Evolutionary conservation across 2,888 invertebrate genomes (phyloP), one percentile per base, ranked within the genome.

Genomic region (Morpho achilles): DNA sequence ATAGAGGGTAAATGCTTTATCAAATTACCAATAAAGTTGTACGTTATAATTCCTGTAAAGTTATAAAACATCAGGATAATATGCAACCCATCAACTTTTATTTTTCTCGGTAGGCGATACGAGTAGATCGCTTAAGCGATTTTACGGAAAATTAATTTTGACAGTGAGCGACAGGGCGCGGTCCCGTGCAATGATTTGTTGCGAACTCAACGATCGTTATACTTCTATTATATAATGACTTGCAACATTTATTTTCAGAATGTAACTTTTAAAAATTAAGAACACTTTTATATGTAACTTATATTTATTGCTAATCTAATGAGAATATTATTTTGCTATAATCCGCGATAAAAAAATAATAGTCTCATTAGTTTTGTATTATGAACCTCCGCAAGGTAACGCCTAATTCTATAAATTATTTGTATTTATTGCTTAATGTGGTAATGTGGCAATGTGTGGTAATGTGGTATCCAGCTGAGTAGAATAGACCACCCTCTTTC

Each of bases 91-190:
- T 61, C 66, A 47, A 50, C 53, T 53, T 60, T 86, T 85, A 82
- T 83, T 84, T 84, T 86, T 87, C 84, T 82, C 73, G 70, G 82
- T 84, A 87, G 80, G 47, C 84, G 82, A 86, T 85, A 32, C 32
- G 32, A 32, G 32, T 32, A 84, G 85, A 89, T 88, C 82, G 82
- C 76, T 84, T 79, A 77, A 79, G 79, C 82, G 84, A 87, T 88
- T 87, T 87, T 86, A 84, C 82, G 82, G 80, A 74, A 84, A 87
- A 87, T 87, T 87, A 87, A 87, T 87, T 87, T 85, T 80, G 83
- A 82, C 79, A 82, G 81, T 82, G 81, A 87, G 80, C 84, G 85
- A 86, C 85, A 82, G 77, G 80, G 79, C 75, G 74, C 73, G 75
- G 76, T 75, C 69, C 72, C 72, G 71, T 67, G 67, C 70, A 80